Percentiles rank a stretch among this genome's conserved stretches.
Evolutionary conservation across 2,113 vertebrate genomes (phyloP).

Genomic region (Triplophysa siluroides): DNA sequence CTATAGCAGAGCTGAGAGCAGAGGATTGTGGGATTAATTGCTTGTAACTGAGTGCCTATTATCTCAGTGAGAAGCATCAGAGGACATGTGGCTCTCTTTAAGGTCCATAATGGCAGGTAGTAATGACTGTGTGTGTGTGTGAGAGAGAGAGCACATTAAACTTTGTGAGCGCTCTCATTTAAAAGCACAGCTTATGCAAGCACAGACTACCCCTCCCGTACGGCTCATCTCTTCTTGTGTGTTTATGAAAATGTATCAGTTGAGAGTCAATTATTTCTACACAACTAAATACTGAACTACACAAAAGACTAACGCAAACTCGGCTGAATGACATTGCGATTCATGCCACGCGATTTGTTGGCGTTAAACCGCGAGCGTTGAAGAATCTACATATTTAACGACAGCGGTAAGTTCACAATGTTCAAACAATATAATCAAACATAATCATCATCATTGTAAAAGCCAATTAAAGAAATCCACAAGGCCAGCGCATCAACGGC

Average conservation of each 20-base stretch:
- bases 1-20: conserved; percentile 9
- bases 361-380: not conserved
- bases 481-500: conserved; percentile 40
- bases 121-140: conserved; percentile 20
- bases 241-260: not conserved
- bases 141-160: not conserved
- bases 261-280: not conserved
- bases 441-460: conserved; percentile 39
- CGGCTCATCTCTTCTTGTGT: not conserved
- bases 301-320: not conserved
- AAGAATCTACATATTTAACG: conserved; percentile 31
- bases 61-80: conserved; percentile 40
- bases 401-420: conserved; percentile 19
- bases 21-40: conserved; percentile 50
- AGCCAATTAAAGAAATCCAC: conserved; percentile 59
- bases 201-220: not conserved
- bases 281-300: conserved; percentile 3
- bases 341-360: conserved; percentile 18
- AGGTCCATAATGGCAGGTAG: conserved; percentile 44
- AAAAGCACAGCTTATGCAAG: too few relatives aligned
- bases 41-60: conserved; percentile 54
- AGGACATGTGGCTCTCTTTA: conserved; percentile 42
- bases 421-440: conserved; percentile 55
- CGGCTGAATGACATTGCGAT: not conserved
- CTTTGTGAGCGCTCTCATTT: too few relatives aligned